These are phyloP conservation scores for Cygnus buccinator DNA, from an alignment of 2,113 vertebrate species.

Conservation along the genomic window DNA sequence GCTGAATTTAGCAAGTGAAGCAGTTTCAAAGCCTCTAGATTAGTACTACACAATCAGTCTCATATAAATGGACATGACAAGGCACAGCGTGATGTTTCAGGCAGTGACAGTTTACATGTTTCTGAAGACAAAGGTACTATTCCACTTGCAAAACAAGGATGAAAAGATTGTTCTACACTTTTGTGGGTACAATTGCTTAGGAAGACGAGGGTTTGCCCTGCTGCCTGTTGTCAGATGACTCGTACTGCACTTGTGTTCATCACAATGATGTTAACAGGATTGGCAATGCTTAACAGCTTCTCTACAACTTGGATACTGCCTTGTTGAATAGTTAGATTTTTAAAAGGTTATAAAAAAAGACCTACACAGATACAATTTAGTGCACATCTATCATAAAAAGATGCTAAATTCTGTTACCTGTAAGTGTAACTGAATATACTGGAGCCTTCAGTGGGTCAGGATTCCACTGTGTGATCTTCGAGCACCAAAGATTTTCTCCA, in stretches of 20 bases:
- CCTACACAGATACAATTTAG: background rate
- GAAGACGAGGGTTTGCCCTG: background rate
- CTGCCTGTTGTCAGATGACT: background rate
- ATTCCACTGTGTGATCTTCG: background rate
- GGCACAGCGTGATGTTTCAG: slow-evolving; percentile 30
- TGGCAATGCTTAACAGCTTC: background rate
- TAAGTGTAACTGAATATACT: background rate
- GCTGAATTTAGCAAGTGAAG: slow-evolving; percentile 47
- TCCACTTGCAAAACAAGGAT: slow-evolving; percentile 9
- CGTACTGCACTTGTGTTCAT: background rate
- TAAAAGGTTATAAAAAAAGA: background rate
- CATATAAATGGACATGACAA: background rate
- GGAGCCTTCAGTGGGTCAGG: background rate
- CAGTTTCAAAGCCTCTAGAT: slow-evolving; percentile 47
- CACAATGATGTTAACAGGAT: slow-evolving; percentile 33
- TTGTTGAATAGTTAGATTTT: background rate
- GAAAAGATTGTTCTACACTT: slow-evolving; percentile 1
- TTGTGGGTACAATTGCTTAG: background rate
- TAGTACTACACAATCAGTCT: slow-evolving; percentile 44
- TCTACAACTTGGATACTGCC: background rate
- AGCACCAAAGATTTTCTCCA: background rate
- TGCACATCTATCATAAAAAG: background rate
- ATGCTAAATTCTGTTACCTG: background rate
- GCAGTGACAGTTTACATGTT: slow-evolving; percentile 40
- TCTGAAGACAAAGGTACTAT: slow-evolving; percentile 42